Base-by-base conservation (phyloP, 2,113 vertebrate species). In the Chloropsis cyanopogon region DNA sequence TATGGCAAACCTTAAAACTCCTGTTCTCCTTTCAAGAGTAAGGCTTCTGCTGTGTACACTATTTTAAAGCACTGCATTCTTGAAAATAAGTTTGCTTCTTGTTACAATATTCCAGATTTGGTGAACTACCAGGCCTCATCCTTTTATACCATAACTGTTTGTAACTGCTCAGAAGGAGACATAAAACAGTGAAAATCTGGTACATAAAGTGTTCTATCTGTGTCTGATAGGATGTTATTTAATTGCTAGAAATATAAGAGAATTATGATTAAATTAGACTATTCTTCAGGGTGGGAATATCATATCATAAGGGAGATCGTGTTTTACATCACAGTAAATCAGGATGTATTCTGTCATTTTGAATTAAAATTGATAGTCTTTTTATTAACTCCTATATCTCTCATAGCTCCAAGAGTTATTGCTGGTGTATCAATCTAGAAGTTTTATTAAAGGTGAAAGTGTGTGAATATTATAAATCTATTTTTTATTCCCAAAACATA, bases 311-410 rank as follows among this genome's bases (percentile, higher is more conserved):
- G 73, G 49, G 8, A 85, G 72, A 89, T 86, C 8, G 31, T 57
- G 65, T 90, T 89, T 88, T 65, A 81, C 53, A 72, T 85, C 22
- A 42, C 72, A 91, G 91, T 96, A 96, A 96, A 95, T 95, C 92
- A 92, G 17, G 24, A 79, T 71, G 60, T 70, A 64, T 63, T 84
- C 88, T 88, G 71, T 66, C 88, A 94, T 77, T 88, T 76, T 88
- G 84, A 93, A 95, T 95, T 90, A 87, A 86, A 91, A 95, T 88
- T 81, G 71, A 96, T 79, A 82, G 60, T 41, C 65, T 86, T 92
- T 91, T 97, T 96, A 96, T 95, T 96, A 95, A 94, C 88, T 83
- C 52, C 68, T 72, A 7, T 84, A 41, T 54, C 60, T 94, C 42
- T 93, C 71, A 41, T 14, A 52, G 31, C 39, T 41, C n/a, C 31